phyloP scores from a whole-genome alignment of 2,113 vertebrate genomes.

The Zosterops lateralis region DNA sequence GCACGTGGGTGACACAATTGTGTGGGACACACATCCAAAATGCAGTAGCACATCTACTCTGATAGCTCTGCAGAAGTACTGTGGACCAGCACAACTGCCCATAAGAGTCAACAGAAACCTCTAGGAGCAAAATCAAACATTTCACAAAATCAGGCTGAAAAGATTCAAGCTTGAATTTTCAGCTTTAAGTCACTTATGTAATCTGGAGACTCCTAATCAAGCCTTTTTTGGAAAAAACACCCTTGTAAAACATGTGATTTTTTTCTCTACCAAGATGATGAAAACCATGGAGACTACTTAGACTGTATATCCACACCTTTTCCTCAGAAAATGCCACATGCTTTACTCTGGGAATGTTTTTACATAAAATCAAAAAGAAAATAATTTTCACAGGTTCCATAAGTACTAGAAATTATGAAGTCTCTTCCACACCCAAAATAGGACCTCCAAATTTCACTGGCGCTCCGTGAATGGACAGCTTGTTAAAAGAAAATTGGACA shows the following conservation, averaged over 20 bases:
- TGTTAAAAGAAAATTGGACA: slow-evolving; percentile 7
- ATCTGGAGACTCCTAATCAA: background rate
- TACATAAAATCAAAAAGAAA: background rate
- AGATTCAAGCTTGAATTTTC: background rate
- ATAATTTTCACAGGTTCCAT: background rate
- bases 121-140: background rate
- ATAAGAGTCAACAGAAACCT: background rate
- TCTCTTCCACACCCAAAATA: slow-evolving; percentile 6
- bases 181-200: background rate
- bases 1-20: background rate
- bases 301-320: background rate
- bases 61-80: background rate
- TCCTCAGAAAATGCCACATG: background rate
- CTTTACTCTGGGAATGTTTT: background rate
- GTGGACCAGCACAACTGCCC: background rate
- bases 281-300: background rate
- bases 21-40: background rate
- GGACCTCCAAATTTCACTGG: background rate
- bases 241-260: background rate
- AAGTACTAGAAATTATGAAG: background rate
- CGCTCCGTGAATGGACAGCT: background rate
- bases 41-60: background rate
- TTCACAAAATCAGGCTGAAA: background rate
- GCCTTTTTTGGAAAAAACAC: background rate
- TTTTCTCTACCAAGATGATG: background rate